Evolutionary conservation across 2,888 invertebrate genomes (phyloP), one percentile per base, ranked within the genome.

Genomic region (Cenopis cana): DNA sequence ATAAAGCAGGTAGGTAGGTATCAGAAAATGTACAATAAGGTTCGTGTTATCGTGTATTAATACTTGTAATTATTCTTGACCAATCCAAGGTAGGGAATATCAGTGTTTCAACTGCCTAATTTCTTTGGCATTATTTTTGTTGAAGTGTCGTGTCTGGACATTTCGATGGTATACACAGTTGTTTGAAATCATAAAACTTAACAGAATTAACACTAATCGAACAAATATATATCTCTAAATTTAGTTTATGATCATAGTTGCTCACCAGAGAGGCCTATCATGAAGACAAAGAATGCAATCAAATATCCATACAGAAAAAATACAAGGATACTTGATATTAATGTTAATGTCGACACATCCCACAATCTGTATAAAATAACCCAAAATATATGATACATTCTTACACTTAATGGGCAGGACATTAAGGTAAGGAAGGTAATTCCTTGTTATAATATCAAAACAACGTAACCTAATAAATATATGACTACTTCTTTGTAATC

Each of bases 241-340:
- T 41, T 41, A 46, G 46, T 46, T 61, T 4, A 49, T n/a, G 41
- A 33, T 20, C n/a, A 59, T 12, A 29, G 62, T 60, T 50, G 57
- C 88, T 89, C 94, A 97, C 98, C 96, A 88, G 96, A 94, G 56
- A 96, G 89, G 66, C 97, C 96, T 71, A 96, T 90, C 76, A 94
- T 92, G 73, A 98, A 94, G 68, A 97, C 94, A 49, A 95, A 87
- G 76, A 97, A 94, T 18, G 97, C 96, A 76, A 96, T 90, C 71
- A 96, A 83, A 79, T 96, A 96, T 68, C 98, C 98, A 87, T 97
- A 97, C 78, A 97, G 95, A 95, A 97, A 98, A 90, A 97, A 98
- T 57, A 97, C 93, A 75, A 98, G 85, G 79, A 97, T 94, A 85
- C 97, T 96, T 66, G 96, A 93, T 69, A 97, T 94, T 76, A 97